Evolutionary conservation across 2,797 vertebrate species (phyloP).

Genomic region (Enteromius afrohamiltoni): DNA sequence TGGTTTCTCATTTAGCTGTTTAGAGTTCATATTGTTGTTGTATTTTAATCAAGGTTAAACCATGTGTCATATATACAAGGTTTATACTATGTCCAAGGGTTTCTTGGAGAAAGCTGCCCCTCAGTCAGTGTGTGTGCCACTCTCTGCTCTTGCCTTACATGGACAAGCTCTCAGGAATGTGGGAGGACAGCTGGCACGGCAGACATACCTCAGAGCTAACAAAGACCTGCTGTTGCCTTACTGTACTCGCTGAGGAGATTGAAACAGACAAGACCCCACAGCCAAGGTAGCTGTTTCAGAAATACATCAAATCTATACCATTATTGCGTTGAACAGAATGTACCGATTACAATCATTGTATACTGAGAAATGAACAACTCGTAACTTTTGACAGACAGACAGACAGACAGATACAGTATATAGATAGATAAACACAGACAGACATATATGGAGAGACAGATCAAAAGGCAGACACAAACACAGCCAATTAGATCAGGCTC

Average conservation of each 20-base stretch:
- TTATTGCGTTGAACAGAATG: neutral
- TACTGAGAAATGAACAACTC: neutral
- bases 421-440: neutral
- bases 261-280: neutral
- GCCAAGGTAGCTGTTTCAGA: conserved; percentile 18
- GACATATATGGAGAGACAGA: neutral
- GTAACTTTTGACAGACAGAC: neutral
- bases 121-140: conserved; percentile 45
- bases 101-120: conserved; percentile 25
- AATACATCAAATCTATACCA: neutral
- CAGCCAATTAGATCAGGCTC: neutral
- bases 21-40: neutral
- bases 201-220: conserved; percentile 62
- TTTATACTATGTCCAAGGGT: conserved; percentile 10
- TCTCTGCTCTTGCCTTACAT: conserved; percentile 67
- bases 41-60: neutral
- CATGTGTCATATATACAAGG: conserved; percentile 8
- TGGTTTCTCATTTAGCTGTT: neutral
- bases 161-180: conserved; percentile 73
- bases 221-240: conserved; percentile 68
- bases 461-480: neutral
- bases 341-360: neutral
- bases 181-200: conserved; percentile 73
- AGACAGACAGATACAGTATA: neutral
- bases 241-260: conserved; percentile 38